Evolutionary conservation across 1,140 invertebrate species (phyloP).

Genomic region (Platorchestia sp.): DNA sequence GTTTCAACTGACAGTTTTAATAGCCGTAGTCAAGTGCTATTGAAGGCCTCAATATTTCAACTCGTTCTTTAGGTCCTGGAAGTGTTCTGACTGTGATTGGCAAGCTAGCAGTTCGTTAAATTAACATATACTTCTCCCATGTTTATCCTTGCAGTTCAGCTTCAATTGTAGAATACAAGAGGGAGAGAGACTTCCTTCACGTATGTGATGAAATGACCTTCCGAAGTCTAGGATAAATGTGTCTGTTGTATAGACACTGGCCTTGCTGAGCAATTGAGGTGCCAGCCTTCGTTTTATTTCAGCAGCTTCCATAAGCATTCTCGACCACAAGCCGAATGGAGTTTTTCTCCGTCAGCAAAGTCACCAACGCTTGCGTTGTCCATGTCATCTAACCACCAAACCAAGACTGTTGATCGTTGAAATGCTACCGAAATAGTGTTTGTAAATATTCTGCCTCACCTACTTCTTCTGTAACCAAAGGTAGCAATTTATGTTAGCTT

Average conservation of each 20-base stretch:
- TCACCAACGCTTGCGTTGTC: background rate
- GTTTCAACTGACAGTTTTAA: background rate
- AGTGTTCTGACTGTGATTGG: background rate
- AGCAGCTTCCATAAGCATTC: background rate
- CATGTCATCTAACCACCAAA: background rate
- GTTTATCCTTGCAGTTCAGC: background rate
- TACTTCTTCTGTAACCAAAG: too few relatives aligned
- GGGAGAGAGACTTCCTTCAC: background rate
- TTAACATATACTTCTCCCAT: background rate
- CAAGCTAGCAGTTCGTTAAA: background rate
- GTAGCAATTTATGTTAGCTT: too few relatives aligned
- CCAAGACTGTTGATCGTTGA: background rate
- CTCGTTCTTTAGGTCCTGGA: background rate
- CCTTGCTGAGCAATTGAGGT: background rate
- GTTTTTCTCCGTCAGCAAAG: background rate
- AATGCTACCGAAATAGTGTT: background rate
- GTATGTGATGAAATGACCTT: background rate
- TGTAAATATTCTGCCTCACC: too few relatives aligned
- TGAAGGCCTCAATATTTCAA: background rate
- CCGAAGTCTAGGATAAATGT: background rate
- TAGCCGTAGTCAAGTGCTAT: background rate
- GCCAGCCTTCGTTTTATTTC: background rate
- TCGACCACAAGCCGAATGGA: background rate
- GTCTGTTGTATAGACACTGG: background rate
- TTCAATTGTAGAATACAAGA: background rate